phyloP scores from a whole-genome alignment of 1,140 invertebrate species.

The Cataglyphis hispanica region DNA sequence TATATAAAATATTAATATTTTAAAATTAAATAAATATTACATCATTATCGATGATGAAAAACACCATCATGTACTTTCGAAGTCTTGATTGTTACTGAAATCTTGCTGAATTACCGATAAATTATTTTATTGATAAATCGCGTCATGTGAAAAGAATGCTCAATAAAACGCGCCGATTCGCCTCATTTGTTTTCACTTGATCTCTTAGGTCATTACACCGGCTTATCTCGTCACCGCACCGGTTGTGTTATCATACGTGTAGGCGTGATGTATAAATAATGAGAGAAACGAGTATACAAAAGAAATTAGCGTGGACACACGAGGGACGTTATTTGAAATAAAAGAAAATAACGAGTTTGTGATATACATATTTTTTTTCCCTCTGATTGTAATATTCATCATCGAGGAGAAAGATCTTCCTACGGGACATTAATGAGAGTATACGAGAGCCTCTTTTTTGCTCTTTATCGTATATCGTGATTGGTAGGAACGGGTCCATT shows the following conservation, averaged over 20 bases:
- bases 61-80: not conserved
- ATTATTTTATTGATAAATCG: not conserved
- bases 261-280: conserved; percentile 23
- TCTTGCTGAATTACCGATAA: not conserved
- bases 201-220: conserved; percentile 44
- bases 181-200: conserved; percentile 4
- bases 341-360: not conserved
- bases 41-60: too few relatives aligned
- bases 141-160: not conserved
- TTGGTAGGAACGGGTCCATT: not conserved
- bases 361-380: conserved; percentile 1
- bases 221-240: conserved; percentile 8
- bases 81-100: not conserved
- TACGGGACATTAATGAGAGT: not conserved
- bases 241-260: not conserved
- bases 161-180: conserved; percentile 33
- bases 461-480: not conserved
- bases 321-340: not conserved
- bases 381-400: not conserved
- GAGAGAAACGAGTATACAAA: not conserved
- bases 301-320: not conserved
- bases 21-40: too few relatives aligned
- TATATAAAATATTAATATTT: too few relatives aligned
- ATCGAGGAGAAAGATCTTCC: not conserved
- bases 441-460: not conserved